Conservation (phyloP, 2,888 invertebrate genomes). For the Tortricodes alternella region DNA sequence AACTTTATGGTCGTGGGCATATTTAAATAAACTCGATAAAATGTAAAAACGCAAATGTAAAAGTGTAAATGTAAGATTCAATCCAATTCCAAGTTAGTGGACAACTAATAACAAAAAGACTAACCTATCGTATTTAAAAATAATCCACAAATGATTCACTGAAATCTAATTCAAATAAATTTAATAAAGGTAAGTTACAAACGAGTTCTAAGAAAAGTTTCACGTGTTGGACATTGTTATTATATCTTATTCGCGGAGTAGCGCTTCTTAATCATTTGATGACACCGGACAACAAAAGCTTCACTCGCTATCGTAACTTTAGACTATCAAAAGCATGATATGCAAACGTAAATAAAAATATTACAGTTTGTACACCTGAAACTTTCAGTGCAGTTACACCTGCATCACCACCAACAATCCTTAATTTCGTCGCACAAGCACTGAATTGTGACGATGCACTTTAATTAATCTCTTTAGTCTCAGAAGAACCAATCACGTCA, state of each 20-base stretch:
- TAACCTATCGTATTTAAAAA: too few relatives aligned
- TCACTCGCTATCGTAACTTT: neutral
- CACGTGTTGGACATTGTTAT: neutral
- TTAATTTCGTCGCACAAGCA: constrained; percentile 59
- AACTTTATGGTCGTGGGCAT: too few relatives aligned
- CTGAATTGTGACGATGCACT: constrained; percentile 75
- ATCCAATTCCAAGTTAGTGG: too few relatives aligned
- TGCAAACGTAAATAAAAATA: constrained; percentile 3
- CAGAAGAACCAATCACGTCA: constrained; percentile 55
- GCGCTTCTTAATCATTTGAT: neutral
- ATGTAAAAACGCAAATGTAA: too few relatives aligned
- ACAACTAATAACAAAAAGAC: too few relatives aligned
- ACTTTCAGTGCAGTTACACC: constrained; percentile 46
- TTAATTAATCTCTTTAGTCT: constrained; percentile 60
- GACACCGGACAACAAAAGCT: neutral
- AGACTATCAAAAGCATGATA: neutral
- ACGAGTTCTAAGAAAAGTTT: neutral
- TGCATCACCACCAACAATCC: constrained; percentile 61
- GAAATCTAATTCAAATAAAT: too few relatives aligned
- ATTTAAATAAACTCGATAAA: too few relatives aligned
- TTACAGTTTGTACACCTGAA: constrained; percentile 52
- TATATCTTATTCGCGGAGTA: too few relatives aligned
- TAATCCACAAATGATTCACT: too few relatives aligned
- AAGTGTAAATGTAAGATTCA: too few relatives aligned
- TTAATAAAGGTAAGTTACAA: too few relatives aligned